Conservation (phyloP, 2,113 vertebrate species). For the Camarhynchus parvulus region DNA sequence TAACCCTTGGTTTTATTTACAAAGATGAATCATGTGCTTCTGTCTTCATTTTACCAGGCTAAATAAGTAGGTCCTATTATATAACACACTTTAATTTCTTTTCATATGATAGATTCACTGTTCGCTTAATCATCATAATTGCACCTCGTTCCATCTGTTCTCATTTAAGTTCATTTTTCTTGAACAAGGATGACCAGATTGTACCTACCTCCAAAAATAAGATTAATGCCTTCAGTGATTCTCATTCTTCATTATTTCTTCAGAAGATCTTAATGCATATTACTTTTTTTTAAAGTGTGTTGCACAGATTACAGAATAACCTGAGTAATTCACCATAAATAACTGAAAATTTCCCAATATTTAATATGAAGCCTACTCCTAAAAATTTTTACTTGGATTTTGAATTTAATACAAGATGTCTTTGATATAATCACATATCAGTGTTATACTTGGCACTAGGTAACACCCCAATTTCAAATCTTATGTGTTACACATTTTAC, state of each 20-base stretch:
- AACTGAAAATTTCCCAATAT: neutral
- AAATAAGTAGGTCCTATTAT: neutral
- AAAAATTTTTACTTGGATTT: neutral
- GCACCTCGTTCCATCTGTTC: slow-evolving; percentile 42
- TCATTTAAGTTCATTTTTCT: slow-evolving; percentile 48
- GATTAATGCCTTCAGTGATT: slow-evolving; percentile 23
- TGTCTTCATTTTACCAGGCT: neutral
- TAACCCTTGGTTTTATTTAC: neutral
- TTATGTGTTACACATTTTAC: rapidly evolving
- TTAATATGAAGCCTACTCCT: neutral
- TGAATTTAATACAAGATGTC: neutral
- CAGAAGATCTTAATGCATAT: neutral
- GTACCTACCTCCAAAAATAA: slow-evolving; percentile 21
- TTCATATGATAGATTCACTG: neutral
- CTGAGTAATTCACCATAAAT: neutral
- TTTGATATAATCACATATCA: neutral
- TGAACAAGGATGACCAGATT: slow-evolving; percentile 45
- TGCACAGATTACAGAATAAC: neutral
- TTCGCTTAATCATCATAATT: slow-evolving; percentile 13
- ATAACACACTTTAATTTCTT: neutral
- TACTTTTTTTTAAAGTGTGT: neutral
- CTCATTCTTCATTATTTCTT: slow-evolving; percentile 11
- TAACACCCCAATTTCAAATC: neutral
- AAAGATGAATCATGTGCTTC: neutral
- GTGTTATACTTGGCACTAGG: neutral